Evolutionary conservation across 2,797 vertebrate species (phyloP).

Genomic region (Malurus leucopterus): DNA sequence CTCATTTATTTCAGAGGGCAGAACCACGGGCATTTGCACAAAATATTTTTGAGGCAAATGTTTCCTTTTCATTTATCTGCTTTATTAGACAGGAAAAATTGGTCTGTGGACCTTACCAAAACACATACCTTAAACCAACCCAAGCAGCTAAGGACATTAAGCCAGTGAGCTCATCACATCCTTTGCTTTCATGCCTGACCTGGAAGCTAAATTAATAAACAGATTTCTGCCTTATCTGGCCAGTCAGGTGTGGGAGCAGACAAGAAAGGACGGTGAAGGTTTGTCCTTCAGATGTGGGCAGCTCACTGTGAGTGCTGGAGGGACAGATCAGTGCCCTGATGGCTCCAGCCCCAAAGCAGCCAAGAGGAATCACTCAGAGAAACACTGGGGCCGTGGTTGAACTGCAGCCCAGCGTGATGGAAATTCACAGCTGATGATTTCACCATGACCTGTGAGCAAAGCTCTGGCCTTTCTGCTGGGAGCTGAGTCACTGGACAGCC

Average conservation of each 20-base stretch:
- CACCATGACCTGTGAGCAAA: neutral
- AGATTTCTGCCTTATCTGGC: neutral
- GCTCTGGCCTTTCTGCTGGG: neutral
- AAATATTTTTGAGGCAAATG: neutral
- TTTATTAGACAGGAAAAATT: constrained; percentile 1
- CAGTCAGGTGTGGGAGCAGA: neutral
- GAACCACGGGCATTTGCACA: neutral
- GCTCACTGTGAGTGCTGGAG: neutral
- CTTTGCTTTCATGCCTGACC: neutral
- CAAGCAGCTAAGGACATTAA: neutral
- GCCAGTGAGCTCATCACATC: neutral
- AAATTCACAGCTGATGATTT: neutral
- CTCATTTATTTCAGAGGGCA: neutral
- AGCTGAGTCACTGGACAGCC: neutral
- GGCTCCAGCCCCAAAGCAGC: neutral
- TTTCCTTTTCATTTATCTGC: neutral
- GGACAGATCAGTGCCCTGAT: neutral
- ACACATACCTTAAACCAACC: neutral
- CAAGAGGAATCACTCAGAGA: neutral
- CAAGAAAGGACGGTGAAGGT: neutral
- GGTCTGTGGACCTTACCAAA: neutral
- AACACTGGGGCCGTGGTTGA: neutral
- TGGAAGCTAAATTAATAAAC: neutral
- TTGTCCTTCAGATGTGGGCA: neutral
- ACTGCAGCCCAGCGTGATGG: neutral